Percentiles rank a stretch among this genome's conserved stretches.
Evolutionary conservation across 2,797 vertebrate genomes (phyloP).

Genomic region (Acipenser oxyrinchus): DNA sequence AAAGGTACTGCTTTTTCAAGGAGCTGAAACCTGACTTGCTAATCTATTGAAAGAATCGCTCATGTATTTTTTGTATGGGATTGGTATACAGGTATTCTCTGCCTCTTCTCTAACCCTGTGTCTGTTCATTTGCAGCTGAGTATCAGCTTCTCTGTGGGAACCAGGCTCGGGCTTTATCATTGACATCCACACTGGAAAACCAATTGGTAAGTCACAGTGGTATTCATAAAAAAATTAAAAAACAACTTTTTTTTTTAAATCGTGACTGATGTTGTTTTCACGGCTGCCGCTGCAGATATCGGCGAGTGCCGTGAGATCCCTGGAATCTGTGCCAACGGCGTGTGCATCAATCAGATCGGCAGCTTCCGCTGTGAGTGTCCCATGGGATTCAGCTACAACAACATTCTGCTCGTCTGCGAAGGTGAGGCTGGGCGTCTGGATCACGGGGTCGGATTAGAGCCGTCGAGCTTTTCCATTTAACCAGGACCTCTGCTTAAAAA

Average conservation of each 20-base stretch:
- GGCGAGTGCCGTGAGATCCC: constrained; percentile 88
- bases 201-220: constrained; percentile 59
- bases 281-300: constrained; percentile 60
- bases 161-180: constrained; percentile 80
- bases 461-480: no score
- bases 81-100: no score
- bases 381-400: constrained; percentile 86
- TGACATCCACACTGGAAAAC: constrained; percentile 83
- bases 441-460: no score
- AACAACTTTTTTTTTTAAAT: no score
- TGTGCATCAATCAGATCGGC: constrained; percentile 89
- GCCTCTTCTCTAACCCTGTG: no score
- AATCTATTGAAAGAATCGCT: no score
- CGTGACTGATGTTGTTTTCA: not conserved
- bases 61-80: no score
- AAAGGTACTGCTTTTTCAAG: no score
- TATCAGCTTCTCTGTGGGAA: constrained; percentile 86
- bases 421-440: constrained; percentile 46
- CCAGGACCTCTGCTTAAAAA: no score
- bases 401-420: constrained; percentile 84
- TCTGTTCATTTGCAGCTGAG: constrained; percentile 56
- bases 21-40: no score
- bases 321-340: constrained; percentile 74
- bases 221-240: not conserved
- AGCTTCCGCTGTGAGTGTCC: constrained; percentile 90